Evolutionary conservation across 2,888 invertebrate species (phyloP).

Genomic region (Apamea epomidion): DNA sequence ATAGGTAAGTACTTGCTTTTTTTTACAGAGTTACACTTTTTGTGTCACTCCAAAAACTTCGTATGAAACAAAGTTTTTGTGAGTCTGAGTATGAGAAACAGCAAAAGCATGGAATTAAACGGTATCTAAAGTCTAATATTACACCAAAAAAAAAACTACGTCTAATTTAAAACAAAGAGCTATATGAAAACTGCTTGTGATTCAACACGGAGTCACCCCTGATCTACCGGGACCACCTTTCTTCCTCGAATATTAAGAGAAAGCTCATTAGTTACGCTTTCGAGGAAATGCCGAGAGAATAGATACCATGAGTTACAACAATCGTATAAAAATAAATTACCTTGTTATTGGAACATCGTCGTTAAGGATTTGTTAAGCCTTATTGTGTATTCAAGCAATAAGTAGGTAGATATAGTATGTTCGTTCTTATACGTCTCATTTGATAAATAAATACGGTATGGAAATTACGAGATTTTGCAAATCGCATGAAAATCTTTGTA

Average conservation of each 20-base stretch:
- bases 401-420: conserved; percentile 10
- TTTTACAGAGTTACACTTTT: background rate
- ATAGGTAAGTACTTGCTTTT: background rate
- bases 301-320: conserved; percentile 47
- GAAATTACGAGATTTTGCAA: background rate
- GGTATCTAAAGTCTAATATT: background rate
- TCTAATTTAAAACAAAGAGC: background rate
- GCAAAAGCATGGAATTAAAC: background rate
- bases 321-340: conserved; percentile 39
- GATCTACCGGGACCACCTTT: conserved; percentile 28
- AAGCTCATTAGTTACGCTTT: conserved; percentile 34
- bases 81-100: background rate
- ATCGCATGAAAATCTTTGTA: background rate
- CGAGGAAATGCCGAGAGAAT: conserved; percentile 34
- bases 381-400: conserved; percentile 45
- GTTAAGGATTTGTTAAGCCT: conserved; percentile 32
- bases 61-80: background rate
- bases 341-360: conserved; percentile 44
- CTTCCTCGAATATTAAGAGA: conserved; percentile 32
- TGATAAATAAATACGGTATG: conserved; percentile 10
- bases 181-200: conserved; percentile 32
- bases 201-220: conserved; percentile 20
- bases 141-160: background rate
- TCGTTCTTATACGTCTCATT: background rate
- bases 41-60: background rate